Base-by-base conservation (phyloP, 2,113 vertebrate species). In the Nettapus auritus region DNA sequence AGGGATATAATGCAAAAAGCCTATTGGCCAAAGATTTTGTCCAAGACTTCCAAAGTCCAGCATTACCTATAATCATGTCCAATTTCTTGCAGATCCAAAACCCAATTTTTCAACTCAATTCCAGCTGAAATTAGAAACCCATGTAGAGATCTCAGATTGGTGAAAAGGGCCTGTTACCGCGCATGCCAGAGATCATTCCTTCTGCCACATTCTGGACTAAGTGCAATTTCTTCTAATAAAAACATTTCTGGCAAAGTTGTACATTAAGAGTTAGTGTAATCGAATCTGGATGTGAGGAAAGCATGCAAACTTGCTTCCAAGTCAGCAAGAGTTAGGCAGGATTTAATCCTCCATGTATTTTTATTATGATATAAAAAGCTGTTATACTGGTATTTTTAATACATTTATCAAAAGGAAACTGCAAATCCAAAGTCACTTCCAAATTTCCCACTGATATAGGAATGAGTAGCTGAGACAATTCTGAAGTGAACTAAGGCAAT, bases 211-310 rank as follows among this genome's bases (percentile, higher is more conserved):
- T 98, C 96, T 98, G 97, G 94, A 97, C 94, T 75, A 93, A 96
- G 77, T 90, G 79, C 86, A 97, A 96, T 92, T 97, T 91, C 82
- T 95, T 96, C 76, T 97, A 96, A 97, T 97, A 97, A 97, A 97
- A 96, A 95, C 95, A 96, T 91, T 89, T 80, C 93, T 97, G 97
- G 97, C 97, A 93, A 69, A 84, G 91, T 76, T 95, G 90, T 81
- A 46, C 79, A 78, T 82, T 92, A 93, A 90, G 86, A 95, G 86
- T 94, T 93, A 94, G 94, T 94, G 88, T 97, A 95, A 98, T 97
- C 66, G 83, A 98, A 97, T 97, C 96, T 98, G 96, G 93, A 97
- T 97, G 62, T 95, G 97, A 98, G 94, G 96, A 98, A 97, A 96
- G 94, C 92, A 95, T 96, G 97, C 92, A 97, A 93, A 56, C 83